These are phyloP conservation scores for Andrena minutula DNA, from an alignment of 2,888 invertebrate genomes.

Conservation along the genomic window DNA sequence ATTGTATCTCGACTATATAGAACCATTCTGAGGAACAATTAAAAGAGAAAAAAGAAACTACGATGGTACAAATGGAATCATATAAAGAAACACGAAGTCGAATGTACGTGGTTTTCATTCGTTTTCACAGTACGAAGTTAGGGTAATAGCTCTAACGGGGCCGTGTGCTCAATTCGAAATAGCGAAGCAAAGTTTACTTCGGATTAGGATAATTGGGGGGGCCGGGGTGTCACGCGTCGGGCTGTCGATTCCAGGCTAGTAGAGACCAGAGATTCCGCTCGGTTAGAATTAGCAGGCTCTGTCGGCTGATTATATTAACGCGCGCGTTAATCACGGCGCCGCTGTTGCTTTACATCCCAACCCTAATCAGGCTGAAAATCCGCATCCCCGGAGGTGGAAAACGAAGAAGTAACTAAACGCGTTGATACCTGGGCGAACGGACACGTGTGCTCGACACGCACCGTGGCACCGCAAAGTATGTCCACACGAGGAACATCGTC, in stretches of 20 bases:
- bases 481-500: slow-evolving; percentile 47
- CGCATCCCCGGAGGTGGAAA: not conserved
- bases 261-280: slow-evolving; percentile 74
- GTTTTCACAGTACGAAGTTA: not conserved
- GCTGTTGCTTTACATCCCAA: slow-evolving; percentile 24
- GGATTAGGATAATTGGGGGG: slow-evolving; percentile 68
- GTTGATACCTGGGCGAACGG: not conserved
- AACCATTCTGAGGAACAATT: no score
- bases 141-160: slow-evolving; percentile 12
- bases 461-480: slow-evolving; percentile 50
- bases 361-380: slow-evolving; percentile 19
- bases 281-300: slow-evolving; percentile 80
- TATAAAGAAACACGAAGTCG: no score
- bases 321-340: slow-evolving; percentile 71
- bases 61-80: no score
- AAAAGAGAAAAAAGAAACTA: no score
- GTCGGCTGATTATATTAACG: slow-evolving; percentile 78
- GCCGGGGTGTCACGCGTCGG: slow-evolving; percentile 43
- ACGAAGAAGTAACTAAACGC: slow-evolving; percentile 9
- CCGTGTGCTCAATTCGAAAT: slow-evolving; percentile 10
- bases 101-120: not conserved
- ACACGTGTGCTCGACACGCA: slow-evolving; percentile 41
- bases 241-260: slow-evolving; percentile 42
- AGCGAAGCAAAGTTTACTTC: slow-evolving; percentile 60
- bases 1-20: no score